Evolutionary conservation across 1,140 invertebrate species (phyloP).

Genomic region (Pectinophora gossypiella): DNA sequence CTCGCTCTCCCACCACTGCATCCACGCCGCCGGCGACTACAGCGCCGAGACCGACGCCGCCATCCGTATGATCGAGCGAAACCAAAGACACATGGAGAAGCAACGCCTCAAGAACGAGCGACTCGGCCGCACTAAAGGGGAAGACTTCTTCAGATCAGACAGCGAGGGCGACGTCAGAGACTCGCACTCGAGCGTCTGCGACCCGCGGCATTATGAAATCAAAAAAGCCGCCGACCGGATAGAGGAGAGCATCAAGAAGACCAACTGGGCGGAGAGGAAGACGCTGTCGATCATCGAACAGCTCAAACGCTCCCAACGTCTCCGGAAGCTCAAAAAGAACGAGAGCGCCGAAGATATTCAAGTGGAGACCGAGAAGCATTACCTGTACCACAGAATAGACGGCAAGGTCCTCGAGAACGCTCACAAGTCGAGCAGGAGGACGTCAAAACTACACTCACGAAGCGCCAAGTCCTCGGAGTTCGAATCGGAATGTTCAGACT

Average conservation of each 20-base stretch:
- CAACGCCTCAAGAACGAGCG: slow-evolving; percentile 53
- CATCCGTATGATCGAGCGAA: slow-evolving; percentile 71
- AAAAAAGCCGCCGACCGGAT: slow-evolving; percentile 58
- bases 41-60: slow-evolving; percentile 76
- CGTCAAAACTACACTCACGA: slow-evolving; percentile 71
- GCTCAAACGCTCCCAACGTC: slow-evolving; percentile 57
- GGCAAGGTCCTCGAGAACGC: slow-evolving; percentile 71
- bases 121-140: slow-evolving; percentile 35
- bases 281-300: slow-evolving; percentile 66
- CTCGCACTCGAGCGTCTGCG: slow-evolving; percentile 23
- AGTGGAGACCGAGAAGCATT: slow-evolving; percentile 52
- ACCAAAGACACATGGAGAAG: slow-evolving; percentile 69
- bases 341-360: slow-evolving; percentile 59
- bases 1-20: slow-evolving; percentile 65
- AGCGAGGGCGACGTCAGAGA: slow-evolving; percentile 48
- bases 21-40: slow-evolving; percentile 68
- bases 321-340: slow-evolving; percentile 61
- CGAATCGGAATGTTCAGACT: slow-evolving; percentile 78
- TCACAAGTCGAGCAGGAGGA: slow-evolving; percentile 65
- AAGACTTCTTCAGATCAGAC: slow-evolving; percentile 55
- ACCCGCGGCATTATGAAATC: slow-evolving; percentile 44
- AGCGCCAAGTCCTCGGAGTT: slow-evolving; percentile 82
- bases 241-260: slow-evolving; percentile 68
- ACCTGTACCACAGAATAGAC: slow-evolving; percentile 67
- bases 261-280: slow-evolving; percentile 66